Evolutionary conservation across 2,888 invertebrate species (phyloP).

Genomic region (Limnephilus marmoratus): DNA sequence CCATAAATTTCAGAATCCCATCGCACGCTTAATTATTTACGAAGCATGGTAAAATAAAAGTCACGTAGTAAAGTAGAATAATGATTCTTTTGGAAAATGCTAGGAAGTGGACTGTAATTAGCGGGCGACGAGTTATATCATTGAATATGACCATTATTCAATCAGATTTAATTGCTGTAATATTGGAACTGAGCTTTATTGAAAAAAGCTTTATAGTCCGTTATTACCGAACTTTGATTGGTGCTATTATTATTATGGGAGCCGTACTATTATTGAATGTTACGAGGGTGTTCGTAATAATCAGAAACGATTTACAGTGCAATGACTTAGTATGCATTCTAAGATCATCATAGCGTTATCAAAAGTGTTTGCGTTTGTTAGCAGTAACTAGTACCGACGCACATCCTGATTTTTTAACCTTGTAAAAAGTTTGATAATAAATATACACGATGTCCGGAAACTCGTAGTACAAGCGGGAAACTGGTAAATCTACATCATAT

Average conservation of each 20-base stretch:
- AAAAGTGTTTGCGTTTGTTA: too few species aligned
- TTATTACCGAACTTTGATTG: background rate
- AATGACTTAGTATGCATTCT: background rate
- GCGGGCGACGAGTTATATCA: background rate
- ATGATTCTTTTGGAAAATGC: background rate
- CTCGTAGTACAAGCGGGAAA: too few species aligned
- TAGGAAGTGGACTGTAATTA: conserved; percentile 4
- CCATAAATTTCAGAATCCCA: conserved; percentile 56
- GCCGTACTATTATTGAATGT: background rate
- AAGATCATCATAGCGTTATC: background rate
- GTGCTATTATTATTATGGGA: background rate
- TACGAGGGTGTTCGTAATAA: background rate
- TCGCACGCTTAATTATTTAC: conserved; percentile 47
- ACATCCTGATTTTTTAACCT: too few species aligned
- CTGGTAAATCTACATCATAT: too few species aligned
- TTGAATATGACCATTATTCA: conserved; percentile 10
- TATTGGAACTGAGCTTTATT: conserved; percentile 2
- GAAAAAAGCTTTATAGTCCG: background rate
- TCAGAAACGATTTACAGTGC: background rate
- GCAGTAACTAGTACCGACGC: too few species aligned
- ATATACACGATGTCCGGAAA: too few species aligned
- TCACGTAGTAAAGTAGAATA: conserved; percentile 3
- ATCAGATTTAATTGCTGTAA: conserved; percentile 13
- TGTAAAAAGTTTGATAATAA: too few species aligned
- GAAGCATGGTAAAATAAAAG: conserved; percentile 19